Evolutionary conservation across 2,888 invertebrate genomes (phyloP).

Genomic region (Melinopterus prodromus): DNA sequence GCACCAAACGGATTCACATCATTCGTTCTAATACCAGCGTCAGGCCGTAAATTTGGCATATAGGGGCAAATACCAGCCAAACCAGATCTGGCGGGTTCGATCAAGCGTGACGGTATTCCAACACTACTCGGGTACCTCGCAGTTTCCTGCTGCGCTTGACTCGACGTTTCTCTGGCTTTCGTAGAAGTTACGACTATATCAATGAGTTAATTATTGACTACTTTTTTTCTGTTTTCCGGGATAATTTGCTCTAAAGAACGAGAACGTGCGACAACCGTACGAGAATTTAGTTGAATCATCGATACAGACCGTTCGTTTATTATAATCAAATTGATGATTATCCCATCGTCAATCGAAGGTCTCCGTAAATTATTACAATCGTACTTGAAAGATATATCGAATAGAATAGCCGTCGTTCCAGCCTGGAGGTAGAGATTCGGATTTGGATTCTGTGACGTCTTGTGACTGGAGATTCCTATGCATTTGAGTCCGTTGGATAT

Average conservation of each 20-base stretch:
- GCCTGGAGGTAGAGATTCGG: slow-evolving; percentile 76
- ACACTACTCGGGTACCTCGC: slow-evolving; percentile 14
- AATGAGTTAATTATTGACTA: slow-evolving; percentile 71
- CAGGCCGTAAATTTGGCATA: slow-evolving; percentile 20
- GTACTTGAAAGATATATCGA: slow-evolving; percentile 73
- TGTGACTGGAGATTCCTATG: slow-evolving; percentile 66
- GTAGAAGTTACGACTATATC: slow-evolving; percentile 66
- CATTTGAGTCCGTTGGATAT: slow-evolving; percentile 75
- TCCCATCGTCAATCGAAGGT: slow-evolving; percentile 58
- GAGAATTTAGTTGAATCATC: slow-evolving; percentile 59
- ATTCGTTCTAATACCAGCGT: slow-evolving; percentile 68
- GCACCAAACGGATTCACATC: slow-evolving; percentile 80
- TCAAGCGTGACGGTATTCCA: slow-evolving; percentile 25
- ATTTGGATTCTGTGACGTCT: slow-evolving; percentile 64
- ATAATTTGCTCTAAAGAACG: slow-evolving; percentile 72
- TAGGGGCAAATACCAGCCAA: slow-evolving; percentile 11
- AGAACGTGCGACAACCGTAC: slow-evolving; percentile 51
- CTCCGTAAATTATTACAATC: slow-evolving; percentile 70
- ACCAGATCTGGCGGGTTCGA: slow-evolving; percentile 22
- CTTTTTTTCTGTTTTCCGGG: slow-evolving; percentile 68
- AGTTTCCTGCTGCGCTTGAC: slow-evolving; percentile 42
- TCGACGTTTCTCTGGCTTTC: slow-evolving; percentile 48
- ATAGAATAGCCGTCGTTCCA: slow-evolving; percentile 84
- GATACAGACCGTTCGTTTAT: slow-evolving; percentile 61
- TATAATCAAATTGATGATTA: slow-evolving; percentile 59